Evolutionary conservation across 2,113 vertebrate species (phyloP), one percentile per base, ranked within the genome.

Genomic region (Dunckerocampus dactyliophorus): DNA sequence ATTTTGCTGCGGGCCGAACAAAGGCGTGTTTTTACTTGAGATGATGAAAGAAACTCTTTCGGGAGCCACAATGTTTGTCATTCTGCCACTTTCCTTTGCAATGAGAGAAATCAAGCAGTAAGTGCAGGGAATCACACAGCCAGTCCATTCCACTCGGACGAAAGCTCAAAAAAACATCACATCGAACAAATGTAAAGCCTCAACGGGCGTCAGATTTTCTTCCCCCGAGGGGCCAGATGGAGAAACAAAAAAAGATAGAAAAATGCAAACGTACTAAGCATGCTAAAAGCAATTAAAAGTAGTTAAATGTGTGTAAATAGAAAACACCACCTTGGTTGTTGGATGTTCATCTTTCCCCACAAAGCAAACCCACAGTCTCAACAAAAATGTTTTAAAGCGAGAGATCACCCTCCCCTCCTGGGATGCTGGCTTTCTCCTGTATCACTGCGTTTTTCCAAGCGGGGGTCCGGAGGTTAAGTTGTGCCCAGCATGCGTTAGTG

Each of bases 401-500:
- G 22, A 34, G 6, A 7, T 37, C 15, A 37, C 17, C 22, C 21
- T 71, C 69, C 56, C 49, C 64, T 16, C 45, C 59, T 59, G 51
- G 2, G 19, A 67, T 53, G 42, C 57, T 67, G 28, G 11, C 62
- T 47, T 63, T 34, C 62, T 71, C 48, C 64, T 42, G 59, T 54
- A 74, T 59, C 47, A 28, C 60, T 66, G 65, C 80, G 71, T 71
- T 86, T 83, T 84, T 84, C 80, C 57, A 60, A 78, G 54, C 43
- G 1, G 52, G 28, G 80, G 85, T 80, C 71, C 77, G 75, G 80
- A 72, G 88, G 86, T 90, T 89, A 89, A 89, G 82, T 89, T 85
- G 80, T 82, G 78, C 82, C 59, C 86, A 83, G 81, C 82, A 80
- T 87, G 83, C 83, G 81, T 82, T 75, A 13, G 62, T 63, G 69